phyloP scores from a whole-genome alignment of 2,888 invertebrate species.

The Molanna angustata region DNA sequence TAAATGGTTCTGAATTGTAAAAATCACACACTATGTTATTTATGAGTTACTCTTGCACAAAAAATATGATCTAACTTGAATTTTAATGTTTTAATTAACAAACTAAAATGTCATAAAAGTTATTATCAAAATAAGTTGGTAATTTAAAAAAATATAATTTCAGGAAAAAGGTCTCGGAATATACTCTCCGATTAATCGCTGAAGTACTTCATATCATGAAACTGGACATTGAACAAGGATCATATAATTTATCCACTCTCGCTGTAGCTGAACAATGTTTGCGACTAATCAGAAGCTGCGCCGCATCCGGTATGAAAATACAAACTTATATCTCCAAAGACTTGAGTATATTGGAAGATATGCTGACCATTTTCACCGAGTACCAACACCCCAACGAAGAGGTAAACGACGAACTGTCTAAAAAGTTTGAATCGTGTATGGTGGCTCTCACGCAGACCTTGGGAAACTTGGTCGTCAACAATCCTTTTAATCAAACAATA shows the following conservation, averaged over 20 bases:
- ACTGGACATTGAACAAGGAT: constrained; percentile 50
- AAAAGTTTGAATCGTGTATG: constrained; percentile 52
- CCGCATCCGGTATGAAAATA: constrained; percentile 52
- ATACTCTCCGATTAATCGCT: constrained; percentile 51
- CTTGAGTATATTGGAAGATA: constrained; percentile 50
- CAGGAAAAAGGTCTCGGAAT: constrained; percentile 55
- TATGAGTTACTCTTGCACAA: too few relatives aligned
- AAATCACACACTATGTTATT: too few relatives aligned
- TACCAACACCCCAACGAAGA: constrained; percentile 50
- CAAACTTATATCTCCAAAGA: constrained; percentile 55
- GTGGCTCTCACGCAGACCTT: constrained; percentile 56
- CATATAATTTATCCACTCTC: constrained; percentile 50
- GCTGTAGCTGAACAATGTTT: constrained; percentile 55
- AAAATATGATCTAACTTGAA: too few relatives aligned
- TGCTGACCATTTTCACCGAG: constrained; percentile 50
- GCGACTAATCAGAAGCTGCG: constrained; percentile 54
- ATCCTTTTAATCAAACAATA: constrained; percentile 53
- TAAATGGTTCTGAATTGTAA: too few relatives aligned
- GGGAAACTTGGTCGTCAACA: constrained; percentile 57
- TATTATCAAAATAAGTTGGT: too few relatives aligned
- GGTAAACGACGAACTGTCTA: constrained; percentile 47
- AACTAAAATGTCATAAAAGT: too few relatives aligned
- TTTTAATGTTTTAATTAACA: too few relatives aligned
- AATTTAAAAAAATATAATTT: too few relatives aligned
- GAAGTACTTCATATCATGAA: constrained; percentile 54